Evolutionary conservation across 1,140 invertebrate species (phyloP).

Genomic region (Ladona fulva): DNA sequence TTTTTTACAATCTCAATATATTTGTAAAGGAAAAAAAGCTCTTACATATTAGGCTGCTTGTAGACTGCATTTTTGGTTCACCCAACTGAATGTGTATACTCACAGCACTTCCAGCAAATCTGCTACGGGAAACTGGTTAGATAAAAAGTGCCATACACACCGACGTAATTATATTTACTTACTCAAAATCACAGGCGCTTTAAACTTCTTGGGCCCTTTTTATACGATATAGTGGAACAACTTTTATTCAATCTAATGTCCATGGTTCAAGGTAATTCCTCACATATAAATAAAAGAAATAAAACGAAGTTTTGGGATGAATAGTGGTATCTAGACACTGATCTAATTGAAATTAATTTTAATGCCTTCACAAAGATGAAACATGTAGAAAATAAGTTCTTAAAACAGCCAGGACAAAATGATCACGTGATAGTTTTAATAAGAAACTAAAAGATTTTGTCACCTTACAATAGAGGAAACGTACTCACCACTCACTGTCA

Average conservation of each 20-base stretch:
- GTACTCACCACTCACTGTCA: conserved; percentile 16
- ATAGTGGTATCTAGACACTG: neutral
- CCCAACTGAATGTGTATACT: conserved; percentile 5
- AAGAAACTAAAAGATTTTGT: conserved; percentile 15
- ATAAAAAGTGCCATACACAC: conserved; percentile 1
- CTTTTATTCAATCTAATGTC: neutral
- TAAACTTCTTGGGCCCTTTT: neutral
- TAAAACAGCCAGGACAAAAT: neutral
- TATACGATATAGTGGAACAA: neutral
- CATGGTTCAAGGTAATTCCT: neutral
- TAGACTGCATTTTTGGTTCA: neutral
- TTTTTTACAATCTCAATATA: conserved; percentile 1
- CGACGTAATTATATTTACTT: neutral
- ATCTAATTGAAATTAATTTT: neutral
- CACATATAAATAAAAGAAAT: neutral
- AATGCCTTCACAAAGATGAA: neutral
- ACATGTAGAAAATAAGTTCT: neutral
- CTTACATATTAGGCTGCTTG: neutral
- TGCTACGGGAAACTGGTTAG: neutral
- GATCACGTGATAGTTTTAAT: conserved; percentile 13
- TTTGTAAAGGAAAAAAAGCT: neutral
- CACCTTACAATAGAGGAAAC: conserved; percentile 16
- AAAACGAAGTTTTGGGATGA: neutral
- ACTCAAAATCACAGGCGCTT: neutral
- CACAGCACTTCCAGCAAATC: conserved; percentile 3